phyloP scores from a whole-genome alignment of 2,797 vertebrate genomes.

The Ateles fusciceps region DNA sequence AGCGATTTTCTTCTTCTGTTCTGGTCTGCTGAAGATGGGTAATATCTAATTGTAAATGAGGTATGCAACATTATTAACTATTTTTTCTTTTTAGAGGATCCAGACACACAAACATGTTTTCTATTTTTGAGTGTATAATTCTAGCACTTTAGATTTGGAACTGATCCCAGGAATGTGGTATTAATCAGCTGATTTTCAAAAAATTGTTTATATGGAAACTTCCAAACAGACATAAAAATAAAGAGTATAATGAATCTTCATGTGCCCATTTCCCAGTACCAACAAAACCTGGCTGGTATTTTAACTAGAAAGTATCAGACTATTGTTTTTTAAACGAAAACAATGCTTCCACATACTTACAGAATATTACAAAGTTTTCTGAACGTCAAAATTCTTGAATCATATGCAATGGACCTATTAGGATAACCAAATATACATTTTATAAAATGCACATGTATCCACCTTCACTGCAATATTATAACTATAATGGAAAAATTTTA shows the following conservation, averaged over 20 bases:
- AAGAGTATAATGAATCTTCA: not conserved
- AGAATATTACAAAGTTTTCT: conserved; percentile 15
- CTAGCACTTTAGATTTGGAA: conserved; percentile 27
- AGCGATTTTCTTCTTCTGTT: not conserved
- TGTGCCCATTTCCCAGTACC: not conserved
- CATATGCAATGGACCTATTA: not conserved
- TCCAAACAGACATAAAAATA: conserved; percentile 20
- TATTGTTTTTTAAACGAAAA: not conserved
- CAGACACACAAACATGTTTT: not conserved
- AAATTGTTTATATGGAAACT: conserved; percentile 12
- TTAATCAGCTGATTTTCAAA: not conserved
- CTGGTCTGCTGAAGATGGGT: not conserved
- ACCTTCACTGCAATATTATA: not conserved
- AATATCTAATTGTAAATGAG: not conserved
- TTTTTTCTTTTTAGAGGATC: not conserved
- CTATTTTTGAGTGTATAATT: not conserved
- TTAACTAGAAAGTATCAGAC: conserved; percentile 6
- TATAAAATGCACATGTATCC: not conserved
- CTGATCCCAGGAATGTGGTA: not conserved
- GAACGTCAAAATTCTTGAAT: not conserved
- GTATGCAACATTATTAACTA: not conserved
- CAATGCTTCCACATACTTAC: not conserved
- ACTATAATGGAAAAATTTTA: not conserved
- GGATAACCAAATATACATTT: not conserved
- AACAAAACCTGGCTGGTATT: conserved; percentile 22